Conservation (phyloP, 2,113 vertebrate genomes). For the Xiphophorus hellerii region DNA sequence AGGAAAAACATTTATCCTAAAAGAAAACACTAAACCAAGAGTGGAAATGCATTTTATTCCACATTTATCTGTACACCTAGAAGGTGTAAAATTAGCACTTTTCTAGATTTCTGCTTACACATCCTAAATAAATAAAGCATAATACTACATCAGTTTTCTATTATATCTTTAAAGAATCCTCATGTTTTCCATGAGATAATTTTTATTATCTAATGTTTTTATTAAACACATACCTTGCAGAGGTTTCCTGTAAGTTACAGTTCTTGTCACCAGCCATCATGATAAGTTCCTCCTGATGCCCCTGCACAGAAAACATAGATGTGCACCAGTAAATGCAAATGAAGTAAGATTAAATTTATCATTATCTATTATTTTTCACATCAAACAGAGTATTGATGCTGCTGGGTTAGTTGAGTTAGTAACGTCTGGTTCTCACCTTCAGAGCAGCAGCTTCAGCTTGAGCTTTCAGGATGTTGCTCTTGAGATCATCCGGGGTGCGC, state of each 20-base stretch:
- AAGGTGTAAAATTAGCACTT: neutral
- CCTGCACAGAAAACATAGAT: constrained; percentile 66
- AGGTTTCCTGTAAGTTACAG: constrained; percentile 81
- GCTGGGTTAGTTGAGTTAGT: neutral
- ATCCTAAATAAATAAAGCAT: neutral
- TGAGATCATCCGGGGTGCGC: constrained; percentile 85
- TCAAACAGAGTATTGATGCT: neutral
- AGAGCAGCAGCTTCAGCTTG: constrained; percentile 87
- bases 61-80: too few relatives aligned
- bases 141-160: neutral
- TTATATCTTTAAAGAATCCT: neutral
- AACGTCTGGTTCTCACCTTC: constrained; percentile 76
- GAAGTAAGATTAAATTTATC: neutral
- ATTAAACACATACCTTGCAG: constrained; percentile 80
- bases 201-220: neutral
- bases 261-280: constrained; percentile 80
- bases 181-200: neutral
- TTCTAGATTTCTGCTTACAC: neutral
- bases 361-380: too few relatives aligned
- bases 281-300: constrained; percentile 78
- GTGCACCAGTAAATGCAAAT: neutral
- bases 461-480: constrained; percentile 95
- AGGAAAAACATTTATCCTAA: too few relatives aligned
- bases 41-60: too few relatives aligned
- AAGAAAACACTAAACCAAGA: too few relatives aligned